Evolutionary conservation across 2,888 invertebrate species (phyloP).

Genomic region (Keiferia lycopersicella): DNA sequence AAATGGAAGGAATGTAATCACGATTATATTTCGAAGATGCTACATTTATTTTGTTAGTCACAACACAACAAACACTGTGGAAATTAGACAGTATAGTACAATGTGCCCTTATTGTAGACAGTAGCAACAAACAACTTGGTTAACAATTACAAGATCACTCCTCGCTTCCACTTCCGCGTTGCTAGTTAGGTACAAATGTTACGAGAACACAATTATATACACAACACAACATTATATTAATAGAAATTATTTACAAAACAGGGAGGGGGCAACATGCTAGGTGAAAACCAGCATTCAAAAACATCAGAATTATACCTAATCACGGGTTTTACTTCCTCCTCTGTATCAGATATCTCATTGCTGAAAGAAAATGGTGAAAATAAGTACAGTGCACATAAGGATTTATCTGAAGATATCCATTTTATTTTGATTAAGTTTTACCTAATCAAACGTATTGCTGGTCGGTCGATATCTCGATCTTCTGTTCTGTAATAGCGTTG

Average conservation of each 20-base stretch:
- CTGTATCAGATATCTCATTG: conserved; percentile 63
- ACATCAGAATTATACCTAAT: conserved; percentile 70
- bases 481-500: conserved; percentile 60
- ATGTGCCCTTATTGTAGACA: no score
- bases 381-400: conserved; percentile 52
- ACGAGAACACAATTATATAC: neutral
- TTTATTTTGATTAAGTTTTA: conserved; percentile 45
- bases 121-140: neutral
- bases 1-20: neutral
- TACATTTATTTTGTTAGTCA: conserved; percentile 18
- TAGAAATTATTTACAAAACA: conserved; percentile 30
- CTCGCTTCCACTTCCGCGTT: neutral
- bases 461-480: conserved; percentile 52
- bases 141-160: neutral
- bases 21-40: neutral
- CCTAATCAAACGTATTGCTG: conserved; percentile 62
- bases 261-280: conserved; percentile 30
- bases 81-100: no score
- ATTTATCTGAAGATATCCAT: conserved; percentile 23
- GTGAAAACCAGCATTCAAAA: conserved; percentile 42
- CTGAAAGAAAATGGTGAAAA: conserved; percentile 65
- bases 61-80: conserved; percentile 10
- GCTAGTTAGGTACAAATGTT: neutral
- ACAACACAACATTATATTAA: conserved; percentile 7
- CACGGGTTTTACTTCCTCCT: conserved; percentile 57